These are phyloP conservation scores for Parazoanthus atlanticus DNA, from an alignment of 92 coral and sea anemone genomes.

Conservation along the genomic window DNA sequence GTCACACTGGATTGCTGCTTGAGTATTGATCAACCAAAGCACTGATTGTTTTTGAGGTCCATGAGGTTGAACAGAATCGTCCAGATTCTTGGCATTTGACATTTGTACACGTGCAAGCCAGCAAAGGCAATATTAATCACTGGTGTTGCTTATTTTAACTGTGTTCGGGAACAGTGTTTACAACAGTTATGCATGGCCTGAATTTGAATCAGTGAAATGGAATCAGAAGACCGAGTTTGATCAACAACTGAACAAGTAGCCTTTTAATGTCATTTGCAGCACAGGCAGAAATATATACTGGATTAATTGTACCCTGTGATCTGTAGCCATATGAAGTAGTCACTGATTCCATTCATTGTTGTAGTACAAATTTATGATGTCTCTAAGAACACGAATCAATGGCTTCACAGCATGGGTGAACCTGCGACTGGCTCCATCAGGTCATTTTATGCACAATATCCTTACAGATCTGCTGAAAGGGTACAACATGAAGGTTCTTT, in stretches of 20 bases:
- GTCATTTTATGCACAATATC: slow-evolving; percentile 91
- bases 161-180: neutral
- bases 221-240: neutral
- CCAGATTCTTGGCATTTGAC: too few species aligned
- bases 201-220: neutral
- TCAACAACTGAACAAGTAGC: neutral
- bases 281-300: neutral
- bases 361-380: slow-evolving; percentile 41
- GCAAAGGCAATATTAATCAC: neutral
- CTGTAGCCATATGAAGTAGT: neutral
- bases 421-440: slow-evolving; percentile 86
- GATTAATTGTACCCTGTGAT: neutral
- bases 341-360: neutral
- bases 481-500: slow-evolving; percentile 94
- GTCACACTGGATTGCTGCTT: neutral
- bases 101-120: neutral
- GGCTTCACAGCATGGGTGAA: slow-evolving; percentile 99
- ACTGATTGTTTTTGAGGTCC: too few species aligned
- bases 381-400: slow-evolving; percentile 90
- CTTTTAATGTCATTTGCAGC: neutral
- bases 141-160: neutral
- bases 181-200: neutral
- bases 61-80: neutral
- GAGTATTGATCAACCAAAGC: neutral
- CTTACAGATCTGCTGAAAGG: slow-evolving; percentile 92